These are phyloP conservation scores for Porites rus DNA, from an alignment of 92 coral and sea anemone species.

Conservation along the genomic window DNA sequence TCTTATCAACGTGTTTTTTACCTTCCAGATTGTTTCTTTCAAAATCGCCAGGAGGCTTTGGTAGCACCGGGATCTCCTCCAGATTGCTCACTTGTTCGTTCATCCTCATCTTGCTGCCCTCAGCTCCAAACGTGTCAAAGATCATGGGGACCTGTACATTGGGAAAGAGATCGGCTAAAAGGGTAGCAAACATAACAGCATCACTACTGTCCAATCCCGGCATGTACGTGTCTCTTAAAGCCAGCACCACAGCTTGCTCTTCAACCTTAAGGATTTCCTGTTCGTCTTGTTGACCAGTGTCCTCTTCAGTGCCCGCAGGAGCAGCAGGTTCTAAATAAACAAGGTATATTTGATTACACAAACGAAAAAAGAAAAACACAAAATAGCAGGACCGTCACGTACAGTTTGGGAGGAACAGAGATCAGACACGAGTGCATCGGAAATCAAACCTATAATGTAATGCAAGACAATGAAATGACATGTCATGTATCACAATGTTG, in stretches of 20 bases:
- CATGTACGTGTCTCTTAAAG: conserved; percentile 88
- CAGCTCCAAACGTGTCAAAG: conserved; percentile 79
- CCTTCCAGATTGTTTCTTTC: conserved; percentile 53
- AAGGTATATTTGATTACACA: background rate
- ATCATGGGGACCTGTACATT: conserved; percentile 86
- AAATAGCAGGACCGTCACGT: no score
- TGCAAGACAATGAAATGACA: no score
- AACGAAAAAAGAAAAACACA: background rate
- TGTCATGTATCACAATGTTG: no score
- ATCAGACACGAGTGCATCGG: no score
- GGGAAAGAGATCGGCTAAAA: conserved; percentile 89
- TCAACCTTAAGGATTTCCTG: conserved; percentile 67
- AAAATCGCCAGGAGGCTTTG: conserved; percentile 25
- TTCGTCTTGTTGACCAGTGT: conserved; percentile 38
- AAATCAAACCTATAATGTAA: no score
- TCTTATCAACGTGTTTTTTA: background rate
- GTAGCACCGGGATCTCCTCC: conserved; percentile 81
- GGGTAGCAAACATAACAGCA: conserved; percentile 92
- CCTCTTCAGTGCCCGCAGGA: conserved; percentile 19
- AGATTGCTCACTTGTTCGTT: conserved; percentile 83
- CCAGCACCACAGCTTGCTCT: conserved; percentile 84
- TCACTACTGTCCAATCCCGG: conserved; percentile 89
- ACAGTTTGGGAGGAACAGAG: no score
- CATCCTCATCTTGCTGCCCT: conserved; percentile 70
- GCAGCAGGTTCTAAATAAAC: background rate